Base-by-base conservation (phyloP, 2,113 vertebrate genomes). In the Alethe castanea region DNA sequence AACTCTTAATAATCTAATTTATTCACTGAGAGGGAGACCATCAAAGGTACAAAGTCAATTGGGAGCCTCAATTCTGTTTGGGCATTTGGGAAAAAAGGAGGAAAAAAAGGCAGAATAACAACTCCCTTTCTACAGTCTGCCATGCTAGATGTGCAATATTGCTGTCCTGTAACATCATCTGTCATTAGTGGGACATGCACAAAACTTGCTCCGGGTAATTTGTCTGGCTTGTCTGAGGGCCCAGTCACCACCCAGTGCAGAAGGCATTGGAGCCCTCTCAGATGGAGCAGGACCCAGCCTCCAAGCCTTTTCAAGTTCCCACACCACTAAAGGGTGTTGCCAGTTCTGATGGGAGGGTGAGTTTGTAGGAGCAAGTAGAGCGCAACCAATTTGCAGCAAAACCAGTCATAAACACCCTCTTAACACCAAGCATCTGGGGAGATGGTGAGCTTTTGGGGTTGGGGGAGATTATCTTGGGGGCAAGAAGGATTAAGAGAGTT, bases 401-500 rank as follows among this genome's bases (percentile, higher is more conserved):
- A 80, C 53, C 72, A 53, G 67, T 47, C 45, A 24, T 11, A 62
- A 80, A 66, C 67, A 78, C 85, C 38, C 74, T 78, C 82, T 70
- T 40, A 74, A 81, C 79, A 64, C 29, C 83, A 74, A 77, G 91
- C 64, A 66, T 88, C 86, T 90, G 79, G 82, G 90, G 50, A 95
- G 70, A 86, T 3, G 3, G 86, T 48, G 79, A 90, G 88, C 71
- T 96, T 95, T 96, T 94, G 74, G 94, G 90, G 88, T 25, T 92
- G 93, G 92, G 94, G 76, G 47, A 96, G 94, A 96, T 94, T 92
- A 95, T 90, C 79, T 64, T 83, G 84, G 90, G 73, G 92, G 60
- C 50, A 47, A 94, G 91, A 69, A 76, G 72, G 79, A 93, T 95
- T 92, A 95, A 11, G 64, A 84, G 60, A 94, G 82, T 92, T 96